Evolutionary conservation across 2,113 vertebrate species (phyloP).

Genomic region (Ivindomyrus marchei): DNA sequence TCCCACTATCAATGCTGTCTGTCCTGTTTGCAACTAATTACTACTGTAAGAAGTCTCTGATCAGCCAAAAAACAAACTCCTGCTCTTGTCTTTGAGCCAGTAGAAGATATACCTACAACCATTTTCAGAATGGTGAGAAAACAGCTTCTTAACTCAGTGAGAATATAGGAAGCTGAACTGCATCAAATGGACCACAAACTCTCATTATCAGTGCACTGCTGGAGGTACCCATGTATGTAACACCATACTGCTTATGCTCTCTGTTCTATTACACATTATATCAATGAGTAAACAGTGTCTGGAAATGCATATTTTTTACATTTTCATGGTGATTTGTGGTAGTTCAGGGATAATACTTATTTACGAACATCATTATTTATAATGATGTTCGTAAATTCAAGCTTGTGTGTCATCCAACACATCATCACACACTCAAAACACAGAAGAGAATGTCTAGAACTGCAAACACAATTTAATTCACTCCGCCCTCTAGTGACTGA

Average conservation of each 20-base stretch:
- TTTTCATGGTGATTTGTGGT: not conserved
- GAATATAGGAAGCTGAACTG: not conserved
- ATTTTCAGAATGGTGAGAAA: not conserved
- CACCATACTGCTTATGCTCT: not conserved
- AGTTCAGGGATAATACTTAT: not conserved
- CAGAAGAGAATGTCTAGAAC: not conserved
- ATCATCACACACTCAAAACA: not conserved
- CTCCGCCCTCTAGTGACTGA: slow-evolving; percentile 2
- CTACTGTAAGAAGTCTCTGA: not conserved
- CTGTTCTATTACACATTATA: not conserved
- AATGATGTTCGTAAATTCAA: not conserved
- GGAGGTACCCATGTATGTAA: not conserved
- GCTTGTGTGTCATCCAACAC: not conserved
- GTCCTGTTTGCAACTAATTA: not conserved
- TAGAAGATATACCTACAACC: not conserved
- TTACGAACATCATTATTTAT: too few relatives aligned
- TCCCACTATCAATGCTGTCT: not conserved
- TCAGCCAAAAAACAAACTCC: not conserved
- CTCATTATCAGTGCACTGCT: not conserved
- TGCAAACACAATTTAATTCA: not conserved
- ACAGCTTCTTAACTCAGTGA: not conserved
- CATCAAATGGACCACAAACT: not conserved
- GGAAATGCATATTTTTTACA: not conserved
- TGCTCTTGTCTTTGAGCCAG: not conserved
- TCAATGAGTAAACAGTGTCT: not conserved